These are phyloP conservation scores for Ceyx margarethae DNA, from an alignment of 2,113 vertebrate species.

Conservation along the genomic window DNA sequence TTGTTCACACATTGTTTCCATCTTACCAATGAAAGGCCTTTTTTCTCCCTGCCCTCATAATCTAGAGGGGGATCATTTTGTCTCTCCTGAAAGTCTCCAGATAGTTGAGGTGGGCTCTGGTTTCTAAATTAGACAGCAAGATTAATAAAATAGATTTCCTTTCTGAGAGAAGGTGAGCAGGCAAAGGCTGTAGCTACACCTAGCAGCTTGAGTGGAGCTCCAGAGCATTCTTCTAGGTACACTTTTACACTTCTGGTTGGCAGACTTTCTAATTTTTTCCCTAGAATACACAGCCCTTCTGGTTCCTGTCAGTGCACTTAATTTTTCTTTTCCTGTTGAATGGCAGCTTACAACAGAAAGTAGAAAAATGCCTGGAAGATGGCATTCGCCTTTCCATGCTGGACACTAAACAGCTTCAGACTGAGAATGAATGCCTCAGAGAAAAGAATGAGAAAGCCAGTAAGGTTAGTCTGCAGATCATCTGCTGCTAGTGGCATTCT, in stretches of 20 bases:
- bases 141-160: slow-evolving; percentile 32
- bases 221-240: background rate
- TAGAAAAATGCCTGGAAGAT: slow-evolving; percentile 93
- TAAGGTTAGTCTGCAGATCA: slow-evolving; percentile 75
- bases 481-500: background rate
- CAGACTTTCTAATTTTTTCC: background rate
- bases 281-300: background rate
- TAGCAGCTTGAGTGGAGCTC: background rate
- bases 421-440: slow-evolving; percentile 83
- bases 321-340: slow-evolving; percentile 23
- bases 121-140: slow-evolving; percentile 47
- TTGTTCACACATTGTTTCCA: slow-evolving; percentile 51
- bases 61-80: slow-evolving; percentile 5
- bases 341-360: slow-evolving; percentile 90
- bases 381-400: slow-evolving; percentile 90
- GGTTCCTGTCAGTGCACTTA: background rate
- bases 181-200: background rate
- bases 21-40: slow-evolving; percentile 12
- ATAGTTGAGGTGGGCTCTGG: slow-evolving; percentile 8
- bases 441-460: slow-evolving; percentile 82
- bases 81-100: slow-evolving; percentile 46
- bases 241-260: background rate
- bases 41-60: background rate
- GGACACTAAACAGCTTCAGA: slow-evolving; percentile 90
- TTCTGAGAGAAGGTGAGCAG: slow-evolving; percentile 16